Evolutionary conservation across 2,888 invertebrate genomes (phyloP), one percentile per base, ranked within the genome.

Genomic region (Noctua comes): DNA sequence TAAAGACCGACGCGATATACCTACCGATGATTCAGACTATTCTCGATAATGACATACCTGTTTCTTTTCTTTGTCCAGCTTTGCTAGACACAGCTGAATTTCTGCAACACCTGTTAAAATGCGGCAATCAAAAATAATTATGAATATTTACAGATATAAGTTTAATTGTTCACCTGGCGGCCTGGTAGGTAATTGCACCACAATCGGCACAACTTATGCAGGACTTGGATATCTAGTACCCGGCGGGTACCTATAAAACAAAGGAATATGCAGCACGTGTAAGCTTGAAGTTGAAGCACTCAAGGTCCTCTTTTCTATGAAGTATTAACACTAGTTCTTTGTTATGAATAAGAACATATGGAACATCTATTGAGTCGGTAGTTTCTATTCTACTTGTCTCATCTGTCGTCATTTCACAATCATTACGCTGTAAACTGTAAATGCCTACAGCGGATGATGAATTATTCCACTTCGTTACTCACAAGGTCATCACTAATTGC

Each of bases 401-500:
- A 70, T 82, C 82, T 77, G 36, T 77, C 59, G 54, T 86, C 36
- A 76, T 86, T 86, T 68, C 73, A 73, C 48, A 75, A 69, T 70
- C 54, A 79, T 76, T 76, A 76, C 74, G 43, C 75, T 73, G 74
- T 80, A 77, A 76, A 79, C 73, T 79, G 71, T 73, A 79, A 79
- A 77, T 88, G 13, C 76, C 54, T 76, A 80, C 72, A 76, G 59
- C 65, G 71, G 79, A 79, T 82, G 89, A 87, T 88, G 80, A 81
- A 77, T 87, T 88, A 88, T 85, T 85, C 83, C 79, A 79, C 77
- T 87, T 76, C 77, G 80, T 79, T 88, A 85, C 77, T 68, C 79
- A 79, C 89, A 88, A 88, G 86, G 88, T 88, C 81, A 79, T 77
- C 68, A 73, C 78, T 88, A 88, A 88, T 89, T 88, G 80, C 84